Conservation (phyloP, 2,113 vertebrate species). For the Mixornis gularis region DNA sequence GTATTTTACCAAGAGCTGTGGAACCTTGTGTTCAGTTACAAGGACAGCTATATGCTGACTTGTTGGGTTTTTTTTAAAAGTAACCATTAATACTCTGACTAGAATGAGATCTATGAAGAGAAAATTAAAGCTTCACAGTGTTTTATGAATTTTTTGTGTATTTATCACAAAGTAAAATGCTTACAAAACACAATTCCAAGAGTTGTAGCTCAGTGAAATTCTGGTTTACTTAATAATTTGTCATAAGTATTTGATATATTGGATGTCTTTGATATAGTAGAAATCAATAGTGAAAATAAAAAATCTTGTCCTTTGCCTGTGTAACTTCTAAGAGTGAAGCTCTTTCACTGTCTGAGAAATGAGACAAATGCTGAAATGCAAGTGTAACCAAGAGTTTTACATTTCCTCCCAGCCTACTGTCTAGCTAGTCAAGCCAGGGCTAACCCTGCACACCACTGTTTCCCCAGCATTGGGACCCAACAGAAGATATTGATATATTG, state of each 20-base stretch:
- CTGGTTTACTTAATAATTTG: not conserved
- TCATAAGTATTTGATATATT: not conserved
- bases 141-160: not conserved
- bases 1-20: not conserved
- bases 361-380: not conserved
- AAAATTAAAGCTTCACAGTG: not conserved
- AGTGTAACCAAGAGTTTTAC: not conserved
- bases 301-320: not conserved
- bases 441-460: not conserved
- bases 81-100: not conserved
- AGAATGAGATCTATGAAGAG: not conserved
- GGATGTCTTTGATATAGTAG: not conserved
- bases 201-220: not conserved
- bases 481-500: not conserved
- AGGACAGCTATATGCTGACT: not conserved
- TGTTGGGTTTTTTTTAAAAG: not conserved
- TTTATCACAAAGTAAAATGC: not conserved
- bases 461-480: rapidly evolving
- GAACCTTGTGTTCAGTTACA: not conserved
- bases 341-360: not conserved
- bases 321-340: not conserved
- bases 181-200: not conserved
- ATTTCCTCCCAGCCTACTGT: not conserved
- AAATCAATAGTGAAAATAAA: not conserved
- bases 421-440: not conserved